A percentile compares a stretch with the other conserved stretches of the same genome.
These are phyloP conservation scores for Mycteria americana DNA, from an alignment of 2,797 vertebrate species.

Conservation along the genomic window DNA sequence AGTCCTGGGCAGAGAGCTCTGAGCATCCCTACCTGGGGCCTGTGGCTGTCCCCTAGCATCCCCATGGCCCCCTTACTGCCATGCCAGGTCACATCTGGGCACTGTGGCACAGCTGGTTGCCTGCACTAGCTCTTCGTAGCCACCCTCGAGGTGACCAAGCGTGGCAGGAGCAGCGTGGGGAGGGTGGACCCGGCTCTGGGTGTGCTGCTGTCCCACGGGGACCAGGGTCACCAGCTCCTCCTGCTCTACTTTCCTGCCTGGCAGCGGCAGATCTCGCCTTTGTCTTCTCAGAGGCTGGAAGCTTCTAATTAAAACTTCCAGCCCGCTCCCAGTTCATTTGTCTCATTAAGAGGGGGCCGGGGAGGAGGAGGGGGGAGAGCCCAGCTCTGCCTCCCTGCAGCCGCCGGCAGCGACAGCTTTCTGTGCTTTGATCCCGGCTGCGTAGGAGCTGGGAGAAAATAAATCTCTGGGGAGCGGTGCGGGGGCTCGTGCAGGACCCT, in stretches of 20 bases:
- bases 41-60: rapidly evolving
- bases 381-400: neutral
- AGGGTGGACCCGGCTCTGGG: rapidly evolving
- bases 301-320: conserved; percentile 38
- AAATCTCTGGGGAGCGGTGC: neutral
- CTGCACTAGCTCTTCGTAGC: rapidly evolving
- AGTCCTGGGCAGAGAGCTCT: neutral
- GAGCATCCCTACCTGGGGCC: neutral
- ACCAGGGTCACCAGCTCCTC: neutral
- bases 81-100: neutral
- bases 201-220: rapidly evolving
- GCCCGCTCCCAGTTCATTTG: neutral
- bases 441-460: neutral
- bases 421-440: neutral
- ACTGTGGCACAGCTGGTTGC: neutral
- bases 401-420: neutral
- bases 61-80: neutral
- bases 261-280: neutral
- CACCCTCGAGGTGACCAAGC: rapidly evolving
- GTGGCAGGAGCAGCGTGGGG: neutral
- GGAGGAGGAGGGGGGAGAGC: neutral
- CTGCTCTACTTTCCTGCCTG: neutral
- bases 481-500: neutral
- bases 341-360: neutral
- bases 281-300: neutral